These are phyloP conservation scores for Drosophila sordidula DNA, from an alignment of 2,888 invertebrate genomes.

Conservation along the genomic window DNA sequence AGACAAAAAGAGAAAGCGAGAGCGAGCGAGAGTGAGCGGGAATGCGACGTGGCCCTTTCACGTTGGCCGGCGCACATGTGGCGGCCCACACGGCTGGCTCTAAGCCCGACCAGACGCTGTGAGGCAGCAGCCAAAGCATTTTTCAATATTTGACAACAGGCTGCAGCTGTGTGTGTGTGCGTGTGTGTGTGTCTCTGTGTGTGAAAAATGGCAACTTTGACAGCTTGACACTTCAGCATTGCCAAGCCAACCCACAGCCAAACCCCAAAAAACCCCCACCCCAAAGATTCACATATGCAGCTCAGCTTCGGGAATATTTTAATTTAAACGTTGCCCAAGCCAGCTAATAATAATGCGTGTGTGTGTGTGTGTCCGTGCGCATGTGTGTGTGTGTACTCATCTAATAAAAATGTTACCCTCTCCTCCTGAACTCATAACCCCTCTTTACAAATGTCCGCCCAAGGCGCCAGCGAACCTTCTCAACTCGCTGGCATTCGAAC, in stretches of 20 bases:
- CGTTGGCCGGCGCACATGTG: slow-evolving; percentile 57
- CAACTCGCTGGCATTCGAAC: slow-evolving; percentile 30
- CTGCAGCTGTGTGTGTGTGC: slow-evolving; percentile 29
- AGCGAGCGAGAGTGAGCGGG: neutral
- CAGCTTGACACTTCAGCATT: slow-evolving; percentile 75
- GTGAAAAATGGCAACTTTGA: slow-evolving; percentile 80
- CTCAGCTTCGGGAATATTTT: slow-evolving; percentile 61
- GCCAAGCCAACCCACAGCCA: slow-evolving; percentile 29
- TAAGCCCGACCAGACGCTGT: slow-evolving; percentile 42
- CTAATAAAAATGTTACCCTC: slow-evolving; percentile 61
- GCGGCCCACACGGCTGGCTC: slow-evolving; percentile 26
- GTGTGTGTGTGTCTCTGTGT: slow-evolving; percentile 43
- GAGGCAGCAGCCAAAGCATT: slow-evolving; percentile 57
- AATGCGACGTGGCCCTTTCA: slow-evolving; percentile 18
- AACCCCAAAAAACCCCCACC: neutral
- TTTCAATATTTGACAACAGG: slow-evolving; percentile 77
- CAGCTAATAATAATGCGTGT: slow-evolving; percentile 32
- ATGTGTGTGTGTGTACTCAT: slow-evolving; percentile 11
- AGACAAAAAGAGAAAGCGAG: slow-evolving; percentile 19
- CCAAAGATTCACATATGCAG: slow-evolving; percentile 47
- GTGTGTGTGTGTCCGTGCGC: neutral
- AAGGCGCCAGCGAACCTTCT: slow-evolving; percentile 1
- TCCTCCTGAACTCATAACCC: neutral
- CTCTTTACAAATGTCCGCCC: neutral
- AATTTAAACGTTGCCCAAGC: slow-evolving; percentile 57